Evolutionary conservation across 2,888 invertebrate species (phyloP), one percentile per base, ranked within the genome.

Genomic region (Epinotia demarniana): DNA sequence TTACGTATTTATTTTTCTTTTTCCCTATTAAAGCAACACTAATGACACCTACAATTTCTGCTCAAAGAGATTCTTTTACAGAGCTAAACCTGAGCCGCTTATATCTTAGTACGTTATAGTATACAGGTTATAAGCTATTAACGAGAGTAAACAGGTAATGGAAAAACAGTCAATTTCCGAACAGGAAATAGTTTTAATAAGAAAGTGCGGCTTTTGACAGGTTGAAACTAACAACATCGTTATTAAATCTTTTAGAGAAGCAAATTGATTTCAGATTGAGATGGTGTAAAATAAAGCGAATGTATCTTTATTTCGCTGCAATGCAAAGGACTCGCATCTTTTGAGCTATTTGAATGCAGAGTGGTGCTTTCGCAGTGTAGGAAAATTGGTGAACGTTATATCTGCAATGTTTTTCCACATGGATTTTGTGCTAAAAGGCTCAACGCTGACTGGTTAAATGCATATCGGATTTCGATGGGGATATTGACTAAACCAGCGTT

Each of bases 121-220:
- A 18, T 13, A 18, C 27, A 43, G 27, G 27, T 68, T 18, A 27
- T n/a, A n/a, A 27, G 12, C 18, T 61, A 13, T 70, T 13, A 62
- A 43, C 23, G 33, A 46, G 61, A 13, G 60, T 33, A 55, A 46
- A 43, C 55, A 55, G 27, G 57, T 53, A 62, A 68, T 43, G 9
- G 0, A 39, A 9, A 61, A 53, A n/a, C 55, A 27, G 23, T 68
- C 55, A 73, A 73, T 73, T 57, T 68, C 62, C 73, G 55, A 3
- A 13, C 23, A 27, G 62, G 62, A 68, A 68, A 62, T 46, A 18
- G 60, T 61, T 73, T 72, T 57, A 46, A 62, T 46, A 27, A 27
- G 43, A 57, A 72, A 43, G 23, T n/a, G 33, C 12, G 18, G 3
- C 33, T 55, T 55, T 33, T 55, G 39, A 27, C 16, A 53, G 33